Evolutionary conservation across 1,140 invertebrate genomes (phyloP).

Genomic region (Plodia interpunctella): DNA sequence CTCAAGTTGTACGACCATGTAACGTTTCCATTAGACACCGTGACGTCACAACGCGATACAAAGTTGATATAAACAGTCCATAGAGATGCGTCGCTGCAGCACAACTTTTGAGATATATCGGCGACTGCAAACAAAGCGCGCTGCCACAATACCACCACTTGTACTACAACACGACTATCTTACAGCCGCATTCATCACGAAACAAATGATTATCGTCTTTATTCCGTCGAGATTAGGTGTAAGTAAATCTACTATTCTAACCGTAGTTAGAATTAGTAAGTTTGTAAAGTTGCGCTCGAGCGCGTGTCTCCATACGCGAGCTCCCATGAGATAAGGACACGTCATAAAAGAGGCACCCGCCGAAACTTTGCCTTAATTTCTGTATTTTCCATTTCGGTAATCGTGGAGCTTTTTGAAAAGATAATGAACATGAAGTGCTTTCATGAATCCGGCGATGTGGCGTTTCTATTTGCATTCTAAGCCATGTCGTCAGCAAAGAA

Average conservation of each 20-base stretch:
- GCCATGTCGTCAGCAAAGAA: constrained; percentile 10
- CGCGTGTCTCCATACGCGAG: constrained; percentile 37
- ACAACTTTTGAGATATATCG: constrained; percentile 67
- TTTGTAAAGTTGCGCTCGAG: constrained; percentile 13
- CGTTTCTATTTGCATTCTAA: constrained; percentile 11
- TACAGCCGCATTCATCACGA: background rate
- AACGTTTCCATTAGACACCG: constrained; percentile 1
- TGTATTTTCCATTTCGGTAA: constrained; percentile 44
- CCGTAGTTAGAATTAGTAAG: background rate
- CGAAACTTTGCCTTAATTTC: constrained; percentile 59
- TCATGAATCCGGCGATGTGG: constrained; percentile 4
- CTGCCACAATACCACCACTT: constrained; percentile 50
- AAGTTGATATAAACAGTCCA: constrained; percentile 26
- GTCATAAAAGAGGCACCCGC: constrained; percentile 57
- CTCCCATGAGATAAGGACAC: constrained; percentile 58
- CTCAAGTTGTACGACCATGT: background rate
- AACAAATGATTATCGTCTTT: background rate
- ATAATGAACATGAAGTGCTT: constrained; percentile 24
- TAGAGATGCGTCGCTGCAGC: constrained; percentile 42
- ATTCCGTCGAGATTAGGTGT: background rate
- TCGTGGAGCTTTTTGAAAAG: constrained; percentile 33
- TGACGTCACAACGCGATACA: constrained; percentile 1
- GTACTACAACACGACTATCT: constrained; percentile 23
- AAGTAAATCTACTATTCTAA: background rate
- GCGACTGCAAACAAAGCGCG: constrained; percentile 57